A percentile compares a stretch with the other conserved stretches of the same genome.
Conservation (phyloP, 2,888 invertebrate genomes). For the Melanophora roralis region DNA sequence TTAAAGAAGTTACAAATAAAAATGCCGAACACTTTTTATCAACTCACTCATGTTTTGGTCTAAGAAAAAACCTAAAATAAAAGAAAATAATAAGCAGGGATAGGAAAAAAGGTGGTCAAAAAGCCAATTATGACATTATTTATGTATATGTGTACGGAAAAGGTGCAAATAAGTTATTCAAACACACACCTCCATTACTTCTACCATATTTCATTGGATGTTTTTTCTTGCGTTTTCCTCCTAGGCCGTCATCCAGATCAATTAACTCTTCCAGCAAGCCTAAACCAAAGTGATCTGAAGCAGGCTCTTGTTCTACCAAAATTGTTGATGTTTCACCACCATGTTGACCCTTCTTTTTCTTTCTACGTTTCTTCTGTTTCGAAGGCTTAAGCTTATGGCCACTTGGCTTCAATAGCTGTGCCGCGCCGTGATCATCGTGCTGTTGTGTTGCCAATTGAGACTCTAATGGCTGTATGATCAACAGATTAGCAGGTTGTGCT, state of each 20-base stretch:
- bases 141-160: slow-evolving; percentile 66
- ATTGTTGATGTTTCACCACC: slow-evolving; percentile 59
- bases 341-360: slow-evolving; percentile 64
- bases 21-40: too few species aligned
- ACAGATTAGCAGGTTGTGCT: slow-evolving; percentile 70
- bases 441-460: slow-evolving; percentile 54
- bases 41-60: background rate
- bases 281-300: slow-evolving; percentile 67
- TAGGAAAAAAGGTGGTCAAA: background rate
- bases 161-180: slow-evolving; percentile 73
- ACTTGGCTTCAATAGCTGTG: slow-evolving; percentile 52
- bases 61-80: background rate
- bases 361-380: slow-evolving; percentile 71
- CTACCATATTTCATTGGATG: slow-evolving; percentile 77
- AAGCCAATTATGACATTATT: background rate
- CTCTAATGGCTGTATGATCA: slow-evolving; percentile 70
- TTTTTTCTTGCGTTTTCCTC: slow-evolving; percentile 69
- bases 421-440: slow-evolving; percentile 52
- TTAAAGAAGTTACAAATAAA: too few species aligned
- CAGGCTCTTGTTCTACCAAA: slow-evolving; percentile 63
- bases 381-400: slow-evolving; percentile 63
- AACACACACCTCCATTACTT: slow-evolving; percentile 77
- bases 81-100: background rate
- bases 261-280: slow-evolving; percentile 70
- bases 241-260: slow-evolving; percentile 64